Base-by-base conservation (phyloP, 2,888 invertebrate genomes). In the Hetaerina titia region DNA sequence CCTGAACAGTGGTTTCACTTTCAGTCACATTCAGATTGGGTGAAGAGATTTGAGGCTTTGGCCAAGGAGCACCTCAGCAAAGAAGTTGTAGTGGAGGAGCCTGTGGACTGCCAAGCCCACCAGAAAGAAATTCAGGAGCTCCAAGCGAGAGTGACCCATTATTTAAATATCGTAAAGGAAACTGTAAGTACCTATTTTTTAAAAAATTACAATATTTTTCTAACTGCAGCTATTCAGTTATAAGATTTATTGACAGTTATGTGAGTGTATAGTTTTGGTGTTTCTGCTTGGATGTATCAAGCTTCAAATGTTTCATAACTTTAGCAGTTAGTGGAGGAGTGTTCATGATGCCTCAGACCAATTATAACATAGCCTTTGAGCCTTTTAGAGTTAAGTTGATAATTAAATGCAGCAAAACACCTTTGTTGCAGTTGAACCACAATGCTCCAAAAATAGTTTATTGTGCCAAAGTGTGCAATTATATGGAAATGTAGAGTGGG, bases 161-260 rank as follows among this genome's bases (percentile, higher is more conserved):
- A 98, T 96, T 98, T 98, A 97, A 97, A 97, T 96, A 97, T 98
- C 96, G 98, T 98, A 95, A 97, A 98, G 96, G 98, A 98, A 96
- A 98, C 98, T 96, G 98, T 98, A 96, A 97, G 98, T 97, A 95
- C 90, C 58, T 64, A 89, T 89, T 58, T 64, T 56, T 4, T 1
- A 17, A 88, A 15, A 89, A 19, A 92, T 22, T 95, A 88, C 63
- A 17, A 22, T n/a, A 25, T 60, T 6, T 15, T 60, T 74, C 22
- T n/a, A 74, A n/a, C n/a, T 22, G n/a, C 22, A 4, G 22, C n/a
- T 74, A 22, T n/a, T n/a, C 22, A 22, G 22, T n/a, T 74, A 74
- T 74, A 45, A 45, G 45, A 45, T 45, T 45, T 45, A 45, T 1
- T 45, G 45, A 45, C 2, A 45, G 45, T 45, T 2, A 4, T 45